Evolutionary conservation across 2,888 invertebrate species (phyloP).

Genomic region (Orgyia antiqua): DNA sequence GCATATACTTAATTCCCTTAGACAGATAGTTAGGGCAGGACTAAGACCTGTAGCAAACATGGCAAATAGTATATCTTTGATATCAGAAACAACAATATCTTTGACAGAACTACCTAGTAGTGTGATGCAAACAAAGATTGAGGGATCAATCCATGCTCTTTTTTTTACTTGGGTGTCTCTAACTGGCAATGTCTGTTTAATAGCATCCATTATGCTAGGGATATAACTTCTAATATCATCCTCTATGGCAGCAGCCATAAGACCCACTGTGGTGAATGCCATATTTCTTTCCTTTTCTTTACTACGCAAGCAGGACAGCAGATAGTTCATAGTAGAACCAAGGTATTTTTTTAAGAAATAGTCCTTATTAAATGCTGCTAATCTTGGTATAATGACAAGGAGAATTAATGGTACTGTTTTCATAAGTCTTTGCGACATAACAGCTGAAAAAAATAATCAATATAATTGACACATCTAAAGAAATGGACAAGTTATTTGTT

Average conservation of each 20-base stretch:
- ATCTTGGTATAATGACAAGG: conserved; percentile 90
- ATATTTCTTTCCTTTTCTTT: conserved; percentile 91
- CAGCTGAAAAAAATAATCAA: conserved; percentile 80
- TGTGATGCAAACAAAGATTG: conserved; percentile 95
- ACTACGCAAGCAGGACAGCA: conserved; percentile 86
- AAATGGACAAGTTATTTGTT: too few relatives aligned
- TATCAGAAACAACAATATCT: conserved; percentile 85
- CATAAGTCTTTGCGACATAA: conserved; percentile 86
- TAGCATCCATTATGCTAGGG: conserved; percentile 90
- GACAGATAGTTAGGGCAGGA: conserved; percentile 92
- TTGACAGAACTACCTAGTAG: conserved; percentile 93
- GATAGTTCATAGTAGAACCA: conserved; percentile 85
- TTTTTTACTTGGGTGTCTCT: conserved; percentile 88
- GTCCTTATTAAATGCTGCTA: conserved; percentile 94
- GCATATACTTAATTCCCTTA: conserved; percentile 92
- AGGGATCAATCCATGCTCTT: conserved; percentile 86
- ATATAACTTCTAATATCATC: conserved; percentile 88
- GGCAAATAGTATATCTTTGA: conserved; percentile 90
- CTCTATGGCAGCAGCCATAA: conserved; percentile 93
- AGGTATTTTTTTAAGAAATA: conserved; percentile 88
- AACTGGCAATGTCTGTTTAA: conserved; percentile 86
- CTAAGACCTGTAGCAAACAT: conserved; percentile 96
- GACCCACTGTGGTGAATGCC: conserved; percentile 93
- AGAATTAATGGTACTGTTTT: conserved; percentile 92
- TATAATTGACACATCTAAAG: too few relatives aligned